Percentiles rank a stretch among this genome's conserved stretches.
phyloP scores from a whole-genome alignment of 1,140 invertebrate species.

The Hyles euphorbiae region DNA sequence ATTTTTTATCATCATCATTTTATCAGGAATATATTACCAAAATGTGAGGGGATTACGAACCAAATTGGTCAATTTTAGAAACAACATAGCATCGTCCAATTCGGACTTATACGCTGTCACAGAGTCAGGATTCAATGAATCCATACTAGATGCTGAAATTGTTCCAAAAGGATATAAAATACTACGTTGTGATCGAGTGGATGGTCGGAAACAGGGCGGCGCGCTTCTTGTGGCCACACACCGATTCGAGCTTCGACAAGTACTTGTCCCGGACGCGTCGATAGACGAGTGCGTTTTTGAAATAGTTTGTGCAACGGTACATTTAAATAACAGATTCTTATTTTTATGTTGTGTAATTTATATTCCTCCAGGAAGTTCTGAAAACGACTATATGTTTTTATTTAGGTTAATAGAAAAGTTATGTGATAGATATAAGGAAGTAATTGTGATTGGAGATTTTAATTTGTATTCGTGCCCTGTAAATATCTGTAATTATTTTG shows the following conservation, averaged over 20 bases:
- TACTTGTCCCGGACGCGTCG: constrained; percentile 1
- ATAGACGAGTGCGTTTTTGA: constrained; percentile 8
- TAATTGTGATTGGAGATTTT: constrained; percentile 1
- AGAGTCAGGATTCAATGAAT: background rate
- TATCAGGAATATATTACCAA: constrained; percentile 10
- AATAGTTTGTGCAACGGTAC: constrained; percentile 6
- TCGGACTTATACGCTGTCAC: constrained; percentile 7
- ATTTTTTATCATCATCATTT: too few relatives aligned
- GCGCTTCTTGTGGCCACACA: constrained; percentile 6
- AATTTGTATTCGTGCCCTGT: constrained; percentile 11
- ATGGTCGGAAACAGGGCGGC: background rate
- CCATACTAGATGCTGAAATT: constrained; percentile 4
- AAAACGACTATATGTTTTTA: constrained; percentile 8
- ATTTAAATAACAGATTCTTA: constrained; percentile 9
- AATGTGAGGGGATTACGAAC: constrained; percentile 18
- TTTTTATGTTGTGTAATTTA: constrained; percentile 7
- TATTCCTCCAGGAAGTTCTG: constrained; percentile 3
- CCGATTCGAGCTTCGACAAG: background rate
- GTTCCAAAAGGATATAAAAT: constrained; percentile 6
- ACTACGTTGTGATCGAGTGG: constrained; percentile 7
- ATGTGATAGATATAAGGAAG: constrained; percentile 1
- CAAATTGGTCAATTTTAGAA: constrained; percentile 13
- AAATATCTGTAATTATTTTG: constrained; percentile 24
- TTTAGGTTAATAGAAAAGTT: constrained; percentile 8
- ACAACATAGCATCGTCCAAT: background rate